Percentiles rank a stretch among this genome's conserved stretches.
Evolutionary conservation across 2,113 vertebrate genomes (phyloP).

Genomic region (Phaethon lepturus): DNA sequence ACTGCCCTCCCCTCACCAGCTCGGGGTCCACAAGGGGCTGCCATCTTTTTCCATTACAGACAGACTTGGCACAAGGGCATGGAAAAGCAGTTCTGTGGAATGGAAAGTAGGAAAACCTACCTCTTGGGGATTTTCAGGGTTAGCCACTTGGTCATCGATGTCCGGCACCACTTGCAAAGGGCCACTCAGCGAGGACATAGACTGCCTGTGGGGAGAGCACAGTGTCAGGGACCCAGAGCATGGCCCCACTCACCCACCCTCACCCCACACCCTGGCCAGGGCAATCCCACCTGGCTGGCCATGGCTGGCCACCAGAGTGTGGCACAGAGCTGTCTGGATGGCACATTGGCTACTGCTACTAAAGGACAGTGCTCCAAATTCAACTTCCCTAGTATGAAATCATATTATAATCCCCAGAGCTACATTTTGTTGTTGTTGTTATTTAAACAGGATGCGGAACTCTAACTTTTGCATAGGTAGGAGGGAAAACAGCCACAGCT

Average conservation of each 20-base stretch:
- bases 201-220: conserved; percentile 83
- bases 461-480: background rate
- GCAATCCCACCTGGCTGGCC: background rate
- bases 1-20: background rate
- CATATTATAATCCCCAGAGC: background rate
- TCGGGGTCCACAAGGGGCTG: accelerated
- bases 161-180: conserved; percentile 97
- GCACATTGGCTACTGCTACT: background rate
- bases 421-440: background rate
- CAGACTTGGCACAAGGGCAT: accelerated
- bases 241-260: background rate
- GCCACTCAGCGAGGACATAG: conserved; percentile 93
- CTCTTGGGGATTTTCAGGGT: conserved; percentile 90
- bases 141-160: conserved; percentile 95
- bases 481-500: background rate
- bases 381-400: background rate
- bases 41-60: background rate
- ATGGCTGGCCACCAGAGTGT: accelerated
- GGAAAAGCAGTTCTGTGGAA: background rate
- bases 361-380: background rate
- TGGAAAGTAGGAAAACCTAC: conserved; percentile 69
- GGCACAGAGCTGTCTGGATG: background rate
- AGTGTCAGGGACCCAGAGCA: background rate
- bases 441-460: background rate
- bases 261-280: background rate